Evolutionary conservation across 2,113 vertebrate species (phyloP), one percentile per base, ranked within the genome.

Genomic region (Hemicordylus capensis): DNA sequence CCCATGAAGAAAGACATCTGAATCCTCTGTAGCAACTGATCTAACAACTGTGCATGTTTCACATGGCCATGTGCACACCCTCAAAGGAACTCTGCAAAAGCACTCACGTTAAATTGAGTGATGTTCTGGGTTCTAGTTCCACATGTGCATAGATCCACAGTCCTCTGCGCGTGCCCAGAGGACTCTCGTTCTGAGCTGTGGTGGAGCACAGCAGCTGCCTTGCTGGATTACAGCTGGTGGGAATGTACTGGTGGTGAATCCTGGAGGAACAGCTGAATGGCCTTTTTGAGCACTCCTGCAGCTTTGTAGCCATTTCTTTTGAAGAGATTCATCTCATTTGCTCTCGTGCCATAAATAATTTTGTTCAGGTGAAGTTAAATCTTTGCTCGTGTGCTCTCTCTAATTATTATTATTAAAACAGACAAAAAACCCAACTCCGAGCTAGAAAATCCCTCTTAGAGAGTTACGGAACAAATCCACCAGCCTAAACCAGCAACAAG

Each of bases 401-500:
- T 70, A 34, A 14, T 31, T 24, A 39, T 46, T 26, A 14, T 74
- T 74, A 61, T 74, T 15, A 24, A 74, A 24, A 19, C 24, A 28
- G 34, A 15, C 14, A 4, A 51, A n/a, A 51, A 78, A 3, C 26
- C 63, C 31, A 14, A 66, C 6, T 26, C 48, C 28, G 10, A 42
- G 37, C 54, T 59, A 61, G 31, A 26, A 24, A 63, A 42, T 5
- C 20, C 42, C 26, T 81, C 42, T 70, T 42, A 31, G 3, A 31
- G 44, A 39, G 37, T 54, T 44, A 51, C 56, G 77, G 67, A 79
- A 66, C 73, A 87, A 86, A 78, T 58, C 76, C 86, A 85, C 81
- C 87, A 89, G 81, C 77, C 1, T 5, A 63, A 80, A 73, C 72
- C 6, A 93, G 93, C 94, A 94, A 92, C 89, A 94, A 94, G 59